Evolutionary conservation across 2,113 vertebrate species (phyloP).

Genomic region (Tylochromis polylepis): DNA sequence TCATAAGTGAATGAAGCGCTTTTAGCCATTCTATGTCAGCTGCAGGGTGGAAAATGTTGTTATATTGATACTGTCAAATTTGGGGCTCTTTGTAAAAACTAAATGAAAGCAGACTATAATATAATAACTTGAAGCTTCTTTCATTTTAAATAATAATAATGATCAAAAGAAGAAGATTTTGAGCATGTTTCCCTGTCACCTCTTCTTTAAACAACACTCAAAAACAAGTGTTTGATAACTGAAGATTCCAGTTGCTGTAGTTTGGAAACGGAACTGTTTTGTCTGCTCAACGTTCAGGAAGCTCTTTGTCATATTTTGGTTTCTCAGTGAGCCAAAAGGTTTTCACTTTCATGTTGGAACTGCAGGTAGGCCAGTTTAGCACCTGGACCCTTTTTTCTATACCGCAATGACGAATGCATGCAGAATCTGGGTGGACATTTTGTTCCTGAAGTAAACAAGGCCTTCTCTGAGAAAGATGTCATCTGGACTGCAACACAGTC

Average conservation of each 20-base stretch:
- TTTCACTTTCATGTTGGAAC: not conserved
- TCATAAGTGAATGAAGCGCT: not conserved
- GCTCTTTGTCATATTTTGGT: not conserved
- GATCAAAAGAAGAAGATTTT: not conserved
- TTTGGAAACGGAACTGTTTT: not conserved
- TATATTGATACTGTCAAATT: not conserved
- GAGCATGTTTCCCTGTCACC: not conserved
- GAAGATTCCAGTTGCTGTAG: not conserved
- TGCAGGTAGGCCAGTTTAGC: not conserved
- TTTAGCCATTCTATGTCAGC: not conserved
- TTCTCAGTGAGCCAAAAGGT: not conserved
- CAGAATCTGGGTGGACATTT: not conserved
- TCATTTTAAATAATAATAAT: not conserved
- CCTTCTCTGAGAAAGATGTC: not conserved
- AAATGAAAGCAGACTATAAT: not conserved
- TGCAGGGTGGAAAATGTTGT: not conserved
- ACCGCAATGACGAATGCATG: not conserved
- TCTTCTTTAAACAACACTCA: not conserved
- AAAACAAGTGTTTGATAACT: not conserved
- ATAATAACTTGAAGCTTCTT: not conserved
- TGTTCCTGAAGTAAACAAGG: not conserved
- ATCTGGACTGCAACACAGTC: not conserved
- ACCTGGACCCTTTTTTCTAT: not conserved
- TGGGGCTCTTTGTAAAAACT: not conserved
- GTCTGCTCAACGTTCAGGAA: not conserved